A percentile compares a stretch with the other conserved stretches of the same genome.
Evolutionary conservation across 2,888 invertebrate genomes (phyloP).

Genomic region (Xestoiulus laeticollis): DNA sequence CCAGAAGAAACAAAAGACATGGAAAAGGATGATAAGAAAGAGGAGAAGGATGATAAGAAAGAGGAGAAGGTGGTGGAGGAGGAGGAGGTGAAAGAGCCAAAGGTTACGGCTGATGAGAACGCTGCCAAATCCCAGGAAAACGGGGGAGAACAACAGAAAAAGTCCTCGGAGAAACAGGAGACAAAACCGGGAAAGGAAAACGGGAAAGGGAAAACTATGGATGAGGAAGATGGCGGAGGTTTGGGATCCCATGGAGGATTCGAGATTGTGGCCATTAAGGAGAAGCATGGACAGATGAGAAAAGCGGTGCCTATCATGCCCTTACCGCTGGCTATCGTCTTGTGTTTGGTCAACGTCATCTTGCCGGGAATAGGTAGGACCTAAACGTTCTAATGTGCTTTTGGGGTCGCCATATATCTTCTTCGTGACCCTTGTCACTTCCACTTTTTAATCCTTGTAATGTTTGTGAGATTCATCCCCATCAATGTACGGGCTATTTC

Average conservation of each 20-base stretch:
- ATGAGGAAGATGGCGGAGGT: neutral
- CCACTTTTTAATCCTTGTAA: no score
- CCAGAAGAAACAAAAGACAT: neutral
- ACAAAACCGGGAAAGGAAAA: neutral
- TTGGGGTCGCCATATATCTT: no score
- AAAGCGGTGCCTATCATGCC: constrained; percentile 66
- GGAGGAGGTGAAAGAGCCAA: neutral
- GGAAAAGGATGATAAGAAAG: neutral
- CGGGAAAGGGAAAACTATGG: neutral
- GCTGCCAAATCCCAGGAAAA: neutral
- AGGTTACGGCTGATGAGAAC: neutral
- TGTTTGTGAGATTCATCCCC: no score
- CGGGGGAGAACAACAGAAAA: neutral
- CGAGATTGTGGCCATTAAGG: constrained; percentile 53
- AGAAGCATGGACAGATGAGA: constrained; percentile 54
- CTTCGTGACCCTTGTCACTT: no score
- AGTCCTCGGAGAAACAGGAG: no score
- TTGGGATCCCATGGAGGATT: constrained; percentile 47
- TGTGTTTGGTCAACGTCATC: constrained; percentile 62
- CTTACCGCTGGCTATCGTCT: constrained; percentile 63
- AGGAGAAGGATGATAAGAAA: constrained; percentile 38
- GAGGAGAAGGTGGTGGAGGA: neutral
- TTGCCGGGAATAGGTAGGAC: constrained; percentile 62
- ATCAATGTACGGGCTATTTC: no score
- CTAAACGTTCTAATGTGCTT: no score